Base-by-base conservation (phyloP, 2,888 invertebrate species). In the Andrena flavipes region DNA sequence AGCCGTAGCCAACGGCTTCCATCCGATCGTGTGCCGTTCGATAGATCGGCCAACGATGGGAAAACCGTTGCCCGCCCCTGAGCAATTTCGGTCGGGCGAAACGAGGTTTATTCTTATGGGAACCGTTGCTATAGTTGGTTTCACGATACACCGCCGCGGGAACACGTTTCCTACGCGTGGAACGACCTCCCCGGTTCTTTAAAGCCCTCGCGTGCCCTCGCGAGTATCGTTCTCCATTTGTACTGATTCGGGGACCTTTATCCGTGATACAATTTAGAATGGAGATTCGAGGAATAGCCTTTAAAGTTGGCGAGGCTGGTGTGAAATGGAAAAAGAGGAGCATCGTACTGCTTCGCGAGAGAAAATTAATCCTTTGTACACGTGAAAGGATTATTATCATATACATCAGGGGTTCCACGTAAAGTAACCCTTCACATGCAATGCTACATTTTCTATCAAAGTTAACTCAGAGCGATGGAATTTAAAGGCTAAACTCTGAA, bases 141-240 rank as follows among this genome's bases (percentile, higher is more conserved):
- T 13, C 60, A 60, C 29, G 26, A 29, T 60, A 60, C 60, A 29
- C 10, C 29, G 60, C 10, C n/a, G 30, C 23, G 26, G 23, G 20
- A 23, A 56, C 56, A 56, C 56, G 56, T n/a, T 56, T 23, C 23
- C 56, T 23, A 26, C 29, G 30, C 26, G 60, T 30, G 70, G 33
- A 62, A 71, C 71, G 69, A 69, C 59, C 59, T 35, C 62, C 35
- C 23, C 13, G 64, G 54, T 30, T 30, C 29, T 64, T 35, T 10
- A 35, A 10, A 56, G 23, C 56, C 26, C 56, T 23, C 1, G 56
- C 10, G 23, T 56, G 23, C 10, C 56, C 56, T 56, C 56, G 56
- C 26, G 56, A 13, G 4, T 56, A 56, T 56, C 56, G 60, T 29
- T 29, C 26, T 60, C 29, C 60, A 60, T 29, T 29, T 29, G 60